Conservation (phyloP, 2,113 vertebrate genomes). For the Desmodus rotundus region DNA sequence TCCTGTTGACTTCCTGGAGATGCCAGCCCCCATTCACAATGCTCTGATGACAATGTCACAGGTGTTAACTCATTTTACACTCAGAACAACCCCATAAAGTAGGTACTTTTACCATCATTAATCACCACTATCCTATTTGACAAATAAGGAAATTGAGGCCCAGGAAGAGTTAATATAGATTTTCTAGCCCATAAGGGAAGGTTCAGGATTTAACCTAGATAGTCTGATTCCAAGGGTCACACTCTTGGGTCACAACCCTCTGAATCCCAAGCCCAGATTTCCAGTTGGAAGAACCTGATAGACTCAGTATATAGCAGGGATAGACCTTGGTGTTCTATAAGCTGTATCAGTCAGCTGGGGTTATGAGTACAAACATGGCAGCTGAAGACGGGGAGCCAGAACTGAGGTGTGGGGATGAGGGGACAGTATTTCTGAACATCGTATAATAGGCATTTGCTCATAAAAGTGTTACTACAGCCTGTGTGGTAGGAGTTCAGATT, state of each 20-base stretch:
- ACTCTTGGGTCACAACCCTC: neutral
- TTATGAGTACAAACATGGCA: neutral
- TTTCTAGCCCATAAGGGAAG: neutral
- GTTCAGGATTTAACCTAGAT: neutral
- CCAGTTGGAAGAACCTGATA: neutral
- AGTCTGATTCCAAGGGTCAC: neutral
- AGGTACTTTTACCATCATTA: neutral
- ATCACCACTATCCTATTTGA: neutral
- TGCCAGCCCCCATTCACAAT: neutral
- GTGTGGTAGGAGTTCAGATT: neutral
- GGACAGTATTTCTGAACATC: neutral
- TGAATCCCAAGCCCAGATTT: neutral
- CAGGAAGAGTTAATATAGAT: neutral
- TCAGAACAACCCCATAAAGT: neutral
- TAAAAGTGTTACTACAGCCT: neutral
- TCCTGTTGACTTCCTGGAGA: neutral
- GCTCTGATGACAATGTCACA: neutral
- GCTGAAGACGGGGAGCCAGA: neutral
- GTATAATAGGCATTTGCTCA: neutral
- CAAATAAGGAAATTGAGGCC: neutral
- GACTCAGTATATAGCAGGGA: neutral
- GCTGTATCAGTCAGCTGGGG: too few species aligned
- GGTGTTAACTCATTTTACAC: neutral
- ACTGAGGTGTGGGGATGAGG: neutral
- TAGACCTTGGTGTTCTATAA: neutral